These are phyloP conservation scores for Scrobipalpa atriplicella DNA, from an alignment of 2,888 invertebrate species.

Conservation along the genomic window DNA sequence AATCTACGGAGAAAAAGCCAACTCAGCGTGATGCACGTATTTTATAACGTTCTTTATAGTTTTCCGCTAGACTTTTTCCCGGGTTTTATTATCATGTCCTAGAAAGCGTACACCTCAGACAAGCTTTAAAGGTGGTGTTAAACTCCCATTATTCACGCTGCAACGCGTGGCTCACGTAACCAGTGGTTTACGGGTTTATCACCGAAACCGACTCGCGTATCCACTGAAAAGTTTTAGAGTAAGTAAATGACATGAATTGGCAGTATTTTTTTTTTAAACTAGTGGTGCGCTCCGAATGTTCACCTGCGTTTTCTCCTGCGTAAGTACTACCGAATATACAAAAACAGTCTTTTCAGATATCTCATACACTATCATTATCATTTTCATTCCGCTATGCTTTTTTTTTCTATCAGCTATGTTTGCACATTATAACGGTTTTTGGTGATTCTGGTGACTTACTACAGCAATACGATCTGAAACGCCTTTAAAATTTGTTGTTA, in stretches of 20 bases:
- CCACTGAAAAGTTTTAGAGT: neutral
- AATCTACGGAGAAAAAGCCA: neutral
- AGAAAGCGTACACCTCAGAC: slow-evolving; percentile 15
- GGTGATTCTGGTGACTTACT: too few species aligned
- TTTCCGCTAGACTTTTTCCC: neutral
- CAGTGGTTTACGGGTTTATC: slow-evolving; percentile 3
- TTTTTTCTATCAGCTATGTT: too few species aligned
- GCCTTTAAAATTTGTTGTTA: too few species aligned
- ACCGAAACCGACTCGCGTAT: neutral
- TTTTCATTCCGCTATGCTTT: too few species aligned
- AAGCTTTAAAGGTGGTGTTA: slow-evolving; percentile 5
- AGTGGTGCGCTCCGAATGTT: too few species aligned
- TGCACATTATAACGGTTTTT: too few species aligned
- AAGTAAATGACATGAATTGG: too few species aligned
- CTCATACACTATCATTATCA: too few species aligned
- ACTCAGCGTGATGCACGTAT: neutral
- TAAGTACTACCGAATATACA: too few species aligned
- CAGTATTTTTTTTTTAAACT: neutral
- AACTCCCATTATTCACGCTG: slow-evolving; percentile 7
- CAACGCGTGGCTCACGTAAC: slow-evolving; percentile 12
- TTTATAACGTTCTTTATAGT: neutral
- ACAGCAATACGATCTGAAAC: too few species aligned
- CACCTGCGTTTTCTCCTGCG: too few species aligned
- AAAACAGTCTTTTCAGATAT: too few species aligned
- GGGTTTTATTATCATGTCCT: slow-evolving; percentile 9